phyloP scores from a whole-genome alignment of 2,113 vertebrate genomes.

The Gambusia affinis region DNA sequence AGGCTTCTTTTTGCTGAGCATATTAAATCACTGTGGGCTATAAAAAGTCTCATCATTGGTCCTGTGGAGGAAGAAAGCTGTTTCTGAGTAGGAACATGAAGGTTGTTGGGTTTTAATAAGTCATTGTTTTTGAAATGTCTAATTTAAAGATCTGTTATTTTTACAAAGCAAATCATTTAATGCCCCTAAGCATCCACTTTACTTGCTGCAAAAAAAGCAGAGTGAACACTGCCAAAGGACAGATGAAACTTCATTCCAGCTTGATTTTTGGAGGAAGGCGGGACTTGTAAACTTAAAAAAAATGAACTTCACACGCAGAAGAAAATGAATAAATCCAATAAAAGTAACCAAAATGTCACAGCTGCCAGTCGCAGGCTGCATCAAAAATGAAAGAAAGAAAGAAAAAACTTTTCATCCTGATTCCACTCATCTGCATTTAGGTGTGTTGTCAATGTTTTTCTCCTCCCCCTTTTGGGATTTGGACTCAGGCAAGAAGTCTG shows the following conservation, averaged over 20 bases:
- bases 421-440: conserved; percentile 45
- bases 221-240: background rate
- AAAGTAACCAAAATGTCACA: conserved; percentile 43
- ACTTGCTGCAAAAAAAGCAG: background rate
- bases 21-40: conserved; percentile 65
- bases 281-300: conserved; percentile 28
- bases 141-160: background rate
- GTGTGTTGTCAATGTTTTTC: conserved; percentile 31
- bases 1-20: conserved; percentile 67
- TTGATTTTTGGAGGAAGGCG: conserved; percentile 7
- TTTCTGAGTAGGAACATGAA: conserved; percentile 38
- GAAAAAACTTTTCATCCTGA: conserved; percentile 39
- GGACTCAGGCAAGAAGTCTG: conserved; percentile 46
- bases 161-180: background rate
- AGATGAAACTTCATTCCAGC: conserved; percentile 29
- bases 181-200: background rate
- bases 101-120: conserved; percentile 1
- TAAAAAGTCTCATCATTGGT: conserved; percentile 55
- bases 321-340: conserved; percentile 9
- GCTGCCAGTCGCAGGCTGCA: conserved; percentile 21
- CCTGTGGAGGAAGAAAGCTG: conserved; percentile 41
- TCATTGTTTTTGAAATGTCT: background rate
- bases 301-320: conserved; percentile 14
- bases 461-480: conserved; percentile 40
- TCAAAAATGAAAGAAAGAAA: conserved; percentile 9